Conservation (phyloP, 2,888 invertebrate species). For the Emmelina monodactyla region DNA sequence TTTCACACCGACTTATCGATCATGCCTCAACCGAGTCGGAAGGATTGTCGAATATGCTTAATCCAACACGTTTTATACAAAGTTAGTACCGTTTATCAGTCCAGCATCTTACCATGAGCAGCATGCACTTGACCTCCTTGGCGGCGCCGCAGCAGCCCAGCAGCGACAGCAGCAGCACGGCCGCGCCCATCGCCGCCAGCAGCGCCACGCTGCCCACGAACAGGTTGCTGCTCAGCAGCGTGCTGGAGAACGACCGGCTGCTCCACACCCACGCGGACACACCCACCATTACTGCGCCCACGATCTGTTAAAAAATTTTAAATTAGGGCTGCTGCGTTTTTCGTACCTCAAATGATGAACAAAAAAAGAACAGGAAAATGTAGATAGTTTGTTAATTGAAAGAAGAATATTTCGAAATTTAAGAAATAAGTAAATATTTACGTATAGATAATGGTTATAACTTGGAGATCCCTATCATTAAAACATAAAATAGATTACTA, state of each 20-base stretch:
- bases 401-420: no score
- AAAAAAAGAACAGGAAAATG: no score
- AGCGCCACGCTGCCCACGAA: slow-evolving; percentile 88
- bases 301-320: no score
- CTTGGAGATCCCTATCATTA: no score
- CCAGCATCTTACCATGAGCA: slow-evolving; percentile 87
- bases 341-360: no score
- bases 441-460: no score
- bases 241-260: slow-evolving; percentile 84
- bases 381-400: no score
- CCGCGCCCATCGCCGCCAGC: slow-evolving; percentile 81
- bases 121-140: slow-evolving; percentile 92
- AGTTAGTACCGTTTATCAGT: not conserved
- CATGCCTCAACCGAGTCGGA: no score
- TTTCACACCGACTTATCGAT: no score
- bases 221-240: slow-evolving; percentile 85
- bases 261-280: slow-evolving; percentile 87
- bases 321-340: no score
- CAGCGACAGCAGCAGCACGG: slow-evolving; percentile 84
- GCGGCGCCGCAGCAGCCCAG: slow-evolving; percentile 94
- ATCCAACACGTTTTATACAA: not conserved
- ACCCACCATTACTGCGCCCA: slow-evolving; percentile 77
- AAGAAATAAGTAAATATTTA: no score
- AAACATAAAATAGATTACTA: no score
- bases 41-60: not conserved